phyloP scores from a whole-genome alignment of 2,797 vertebrate genomes.

The Zalophus californianus region DNA sequence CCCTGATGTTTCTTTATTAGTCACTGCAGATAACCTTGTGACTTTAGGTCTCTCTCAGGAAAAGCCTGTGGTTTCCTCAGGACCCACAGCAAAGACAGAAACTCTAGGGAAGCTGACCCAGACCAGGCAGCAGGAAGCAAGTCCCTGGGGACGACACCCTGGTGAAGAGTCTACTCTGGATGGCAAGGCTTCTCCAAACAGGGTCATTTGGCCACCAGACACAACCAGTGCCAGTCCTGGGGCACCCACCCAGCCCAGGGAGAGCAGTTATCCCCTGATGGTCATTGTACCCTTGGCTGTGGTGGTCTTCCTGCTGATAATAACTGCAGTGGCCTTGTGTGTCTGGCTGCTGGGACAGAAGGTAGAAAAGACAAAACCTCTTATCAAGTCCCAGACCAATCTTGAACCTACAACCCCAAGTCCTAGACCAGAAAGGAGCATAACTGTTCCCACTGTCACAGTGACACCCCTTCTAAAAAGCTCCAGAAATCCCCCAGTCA shows the following conservation, averaged over 20 bases:
- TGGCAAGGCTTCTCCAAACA: slow-evolving; percentile 85
- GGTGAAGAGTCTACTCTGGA: slow-evolving; percentile 83
- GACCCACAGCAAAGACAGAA: slow-evolving; percentile 77
- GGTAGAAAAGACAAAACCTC: slow-evolving; percentile 87
- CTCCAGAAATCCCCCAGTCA: slow-evolving; percentile 79
- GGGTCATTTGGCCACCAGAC: slow-evolving; percentile 78
- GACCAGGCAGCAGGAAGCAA: slow-evolving; percentile 84
- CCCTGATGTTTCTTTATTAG: slow-evolving; percentile 80
- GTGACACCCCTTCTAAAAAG: slow-evolving; percentile 91
- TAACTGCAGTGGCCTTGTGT: slow-evolving; percentile 87
- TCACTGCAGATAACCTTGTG: slow-evolving; percentile 76
- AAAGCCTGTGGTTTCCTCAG: slow-evolving; percentile 65
- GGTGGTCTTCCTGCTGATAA: slow-evolving; percentile 89
- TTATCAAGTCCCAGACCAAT: slow-evolving; percentile 70
- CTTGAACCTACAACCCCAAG: slow-evolving; percentile 74
- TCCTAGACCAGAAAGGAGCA: slow-evolving; percentile 86
- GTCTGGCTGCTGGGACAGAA: slow-evolving; percentile 88
- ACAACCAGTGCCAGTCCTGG: slow-evolving; percentile 82
- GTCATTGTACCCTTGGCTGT: slow-evolving; percentile 88
- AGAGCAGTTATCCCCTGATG: slow-evolving; percentile 87
- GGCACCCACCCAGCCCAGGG: slow-evolving; percentile 86
- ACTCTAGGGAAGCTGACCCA: slow-evolving; percentile 86
- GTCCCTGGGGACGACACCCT: slow-evolving; percentile 87
- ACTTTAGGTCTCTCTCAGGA: slow-evolving; percentile 79
- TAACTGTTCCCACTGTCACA: slow-evolving; percentile 90